Evolutionary conservation across 1,140 invertebrate genomes (phyloP).

Genomic region (Trachymyrmex cornetzi): DNA sequence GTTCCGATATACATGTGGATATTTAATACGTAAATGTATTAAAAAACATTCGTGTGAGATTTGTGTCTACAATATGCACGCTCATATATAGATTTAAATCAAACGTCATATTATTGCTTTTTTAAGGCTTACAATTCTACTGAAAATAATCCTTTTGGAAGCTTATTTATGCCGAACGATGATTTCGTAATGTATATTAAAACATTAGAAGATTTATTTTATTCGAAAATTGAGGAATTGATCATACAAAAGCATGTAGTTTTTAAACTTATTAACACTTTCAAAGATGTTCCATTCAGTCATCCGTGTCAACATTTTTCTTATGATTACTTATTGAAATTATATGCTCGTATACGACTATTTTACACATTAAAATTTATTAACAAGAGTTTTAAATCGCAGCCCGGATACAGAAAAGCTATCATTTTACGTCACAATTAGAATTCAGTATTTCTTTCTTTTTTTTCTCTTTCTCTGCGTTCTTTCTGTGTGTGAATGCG

Average conservation of each 20-base stretch:
- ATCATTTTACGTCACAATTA: conserved; percentile 30
- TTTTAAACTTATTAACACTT: conserved; percentile 6
- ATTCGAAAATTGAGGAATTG: conserved; percentile 9
- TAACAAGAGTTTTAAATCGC: not conserved
- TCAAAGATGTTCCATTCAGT: not conserved
- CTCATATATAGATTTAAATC: conserved; percentile 23
- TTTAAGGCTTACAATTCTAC: conserved; percentile 27
- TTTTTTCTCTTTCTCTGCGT: too few species aligned
- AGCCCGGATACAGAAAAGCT: conserved; percentile 17
- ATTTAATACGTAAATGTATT: conserved; percentile 32
- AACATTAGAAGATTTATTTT: conserved; percentile 31
- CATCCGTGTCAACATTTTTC: conserved; percentile 14
- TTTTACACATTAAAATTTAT: conserved; percentile 31
- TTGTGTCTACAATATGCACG: conserved; percentile 22
- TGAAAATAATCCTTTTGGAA: conserved; percentile 20
- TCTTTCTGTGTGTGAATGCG: too few species aligned
- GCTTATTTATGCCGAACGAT: conserved; percentile 12
- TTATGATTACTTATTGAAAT: conserved; percentile 10
- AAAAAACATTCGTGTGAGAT: conserved; percentile 23
- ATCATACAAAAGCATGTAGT: conserved; percentile 18
- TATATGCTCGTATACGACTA: conserved; percentile 5
- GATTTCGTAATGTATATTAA: conserved; percentile 16
- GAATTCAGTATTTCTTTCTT: not conserved
- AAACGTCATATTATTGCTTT: conserved; percentile 24
- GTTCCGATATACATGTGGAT: conserved; percentile 19